Evolutionary conservation across 2,888 invertebrate species (phyloP), one percentile per base, ranked within the genome.

Genomic region (Elysia crispata): DNA sequence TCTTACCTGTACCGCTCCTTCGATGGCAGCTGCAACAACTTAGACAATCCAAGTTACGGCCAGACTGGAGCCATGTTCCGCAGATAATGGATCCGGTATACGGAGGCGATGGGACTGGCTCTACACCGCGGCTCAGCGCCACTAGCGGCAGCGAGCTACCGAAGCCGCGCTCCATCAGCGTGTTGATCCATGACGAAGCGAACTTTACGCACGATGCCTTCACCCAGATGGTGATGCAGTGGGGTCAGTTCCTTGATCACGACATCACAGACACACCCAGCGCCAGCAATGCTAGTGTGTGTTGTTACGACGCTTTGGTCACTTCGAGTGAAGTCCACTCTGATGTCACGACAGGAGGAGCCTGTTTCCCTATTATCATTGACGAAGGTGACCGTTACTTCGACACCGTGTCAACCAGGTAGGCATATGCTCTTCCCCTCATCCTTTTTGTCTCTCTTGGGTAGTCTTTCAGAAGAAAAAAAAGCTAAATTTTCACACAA

Each of bases 231-330:
- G 18, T 76, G 28, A 82, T 82, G 82, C 76, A 77, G 67, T 82
- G 82, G 82, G 79, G 79, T 5, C 82, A 82, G 77, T 79, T 82
- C 50, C 76, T 82, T 6, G 82, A 82, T 60, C 82, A 82, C 30
- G 82, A 82, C 73, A 31, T 82, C 54, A 73, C 82, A n/a, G 15
- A 18, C 31, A 77, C 77, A 23, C 77, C 67, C 54, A 76, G 28
- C 3, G 25, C 20, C 25, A 18, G 23, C 1, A 15, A 20, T n/a
- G 30, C 11, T 30, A 49, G 1, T 11, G 23, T n/a, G 13, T 77
- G 77, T 60, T 77, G 70, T 33, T 31, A 41, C 1, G 33, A 77
- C 30, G 3, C 13, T 6, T 57, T 77, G 69, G 70, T 77, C 13
- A 70, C 67, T 0, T 13, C n/a, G 3, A 66, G 70, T 23, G 28